phyloP scores from a whole-genome alignment of 2,888 invertebrate genomes.

The Apodemia duryi region DNA sequence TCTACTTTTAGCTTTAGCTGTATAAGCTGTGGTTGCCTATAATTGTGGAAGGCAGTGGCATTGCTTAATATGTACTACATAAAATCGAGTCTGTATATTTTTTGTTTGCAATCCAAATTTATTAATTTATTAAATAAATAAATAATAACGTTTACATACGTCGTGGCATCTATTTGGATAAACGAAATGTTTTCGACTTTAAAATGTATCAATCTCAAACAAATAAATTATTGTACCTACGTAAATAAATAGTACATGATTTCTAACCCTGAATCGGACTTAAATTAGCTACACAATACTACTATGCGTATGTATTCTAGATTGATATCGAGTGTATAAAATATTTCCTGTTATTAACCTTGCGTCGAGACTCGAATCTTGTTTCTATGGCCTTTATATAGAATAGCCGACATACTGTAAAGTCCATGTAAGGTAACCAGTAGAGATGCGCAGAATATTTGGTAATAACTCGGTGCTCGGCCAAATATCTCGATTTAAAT shows the following conservation, averaged over 20 bases:
- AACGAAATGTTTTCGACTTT: no score
- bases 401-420: slow-evolving; percentile 13
- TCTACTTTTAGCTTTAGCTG: no score
- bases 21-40: no score
- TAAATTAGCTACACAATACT: neutral
- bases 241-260: neutral
- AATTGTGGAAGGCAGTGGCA: no score
- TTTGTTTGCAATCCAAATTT: no score
- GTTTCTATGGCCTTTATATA: slow-evolving; percentile 26
- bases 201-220: no score
- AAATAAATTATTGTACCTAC: no score
- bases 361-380: slow-evolving; percentile 22
- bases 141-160: no score
- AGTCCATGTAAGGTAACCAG: neutral
- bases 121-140: no score
- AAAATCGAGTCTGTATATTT: no score
- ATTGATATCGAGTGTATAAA: slow-evolving; percentile 20
- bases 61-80: no score
- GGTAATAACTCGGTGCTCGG: neutral
- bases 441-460: neutral
- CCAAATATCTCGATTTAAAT: neutral
- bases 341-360: slow-evolving; percentile 31
- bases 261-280: neutral
- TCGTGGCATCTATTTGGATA: no score
- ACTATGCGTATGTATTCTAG: neutral